Base-by-base conservation (phyloP, 30 jellyfish, hydroid and myxozoan species). In the Pseudorhiza aurosa region DNA sequence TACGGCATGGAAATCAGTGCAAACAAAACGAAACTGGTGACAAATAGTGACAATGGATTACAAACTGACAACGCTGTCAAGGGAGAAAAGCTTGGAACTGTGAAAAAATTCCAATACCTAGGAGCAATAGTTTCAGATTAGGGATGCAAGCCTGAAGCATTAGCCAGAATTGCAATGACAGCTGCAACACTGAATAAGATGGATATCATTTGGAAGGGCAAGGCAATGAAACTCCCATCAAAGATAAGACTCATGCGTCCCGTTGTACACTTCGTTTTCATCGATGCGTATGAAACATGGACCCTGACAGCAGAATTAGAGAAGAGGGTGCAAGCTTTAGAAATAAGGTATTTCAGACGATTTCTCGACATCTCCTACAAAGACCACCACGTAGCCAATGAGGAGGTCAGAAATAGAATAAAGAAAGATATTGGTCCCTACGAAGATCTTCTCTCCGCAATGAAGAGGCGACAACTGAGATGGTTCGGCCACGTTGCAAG, bases 211-310 rank as follows among this genome's bases (percentile, higher is more conserved):
- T 39, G 82, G 77, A 37, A n/a, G 8, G 75, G 24, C 75, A 68
- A 19, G 35, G 37, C 17, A 22, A 37, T 68, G 7, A 14, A 12
- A 8, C 82, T 68, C 77, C 7, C 14, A 15, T 33, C 82, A 21
- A 39, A 68, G 51, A 39, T 68, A 21, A 68, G 82, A 68, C 82
- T 33, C 17, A 7, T 68, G 82, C 82, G 75, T 30, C 24, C 77
- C 77, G 6, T 68, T 22, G 82, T 68, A 22, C 10, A 5, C 9
- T 32, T 77, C 25, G 37, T 72, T 10, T 72, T 72, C 30, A n/a
- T 47, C 7, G 45, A 72, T 49, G 83, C 55, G 11, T 72, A 83
- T 47, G 85, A 72, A 31, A n/a, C 85, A 10, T 72, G 85, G 85
- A 72, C 85, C 8, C 53, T 44, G 31, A 72, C 85, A 42, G 85